These are phyloP conservation scores for Pelecanus crispus DNA, from an alignment of 2,113 vertebrate species.

Conservation along the genomic window DNA sequence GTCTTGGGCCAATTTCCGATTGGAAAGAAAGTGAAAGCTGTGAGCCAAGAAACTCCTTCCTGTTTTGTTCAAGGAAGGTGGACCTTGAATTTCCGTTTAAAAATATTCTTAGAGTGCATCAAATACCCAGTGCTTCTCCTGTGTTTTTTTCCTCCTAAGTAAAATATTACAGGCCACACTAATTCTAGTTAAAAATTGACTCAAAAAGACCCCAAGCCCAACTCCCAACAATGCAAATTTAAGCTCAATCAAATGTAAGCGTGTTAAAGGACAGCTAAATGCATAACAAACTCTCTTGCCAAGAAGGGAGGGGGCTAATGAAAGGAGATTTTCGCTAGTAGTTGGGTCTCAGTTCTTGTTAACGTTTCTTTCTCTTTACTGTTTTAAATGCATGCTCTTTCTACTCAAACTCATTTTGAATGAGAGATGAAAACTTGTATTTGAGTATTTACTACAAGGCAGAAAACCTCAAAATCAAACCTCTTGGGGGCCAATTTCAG, in stretches of 20 bases:
- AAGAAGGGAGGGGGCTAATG: not conserved
- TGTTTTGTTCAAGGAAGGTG: not conserved
- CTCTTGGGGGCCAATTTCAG: not conserved
- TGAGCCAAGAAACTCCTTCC: not conserved
- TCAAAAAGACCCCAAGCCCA: accelerated
- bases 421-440: not conserved
- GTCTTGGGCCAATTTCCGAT: not conserved
- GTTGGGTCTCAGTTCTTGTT: not conserved
- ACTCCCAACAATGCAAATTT: not conserved
- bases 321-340: not conserved
- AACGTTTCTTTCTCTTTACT: not conserved
- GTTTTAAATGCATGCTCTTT: not conserved
- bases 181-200: not conserved
- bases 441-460: not conserved
- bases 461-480: not conserved
- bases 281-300: not conserved
- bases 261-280: not conserved
- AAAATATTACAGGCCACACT: not conserved
- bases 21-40: not conserved
- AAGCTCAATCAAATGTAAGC: not conserved
- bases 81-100: not conserved
- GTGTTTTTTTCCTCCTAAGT: not conserved
- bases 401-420: not conserved
- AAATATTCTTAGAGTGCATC: not conserved
- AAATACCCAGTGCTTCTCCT: not conserved